Base-by-base conservation (phyloP, 2,797 vertebrate species). In the Coluber constrictor region DNA sequence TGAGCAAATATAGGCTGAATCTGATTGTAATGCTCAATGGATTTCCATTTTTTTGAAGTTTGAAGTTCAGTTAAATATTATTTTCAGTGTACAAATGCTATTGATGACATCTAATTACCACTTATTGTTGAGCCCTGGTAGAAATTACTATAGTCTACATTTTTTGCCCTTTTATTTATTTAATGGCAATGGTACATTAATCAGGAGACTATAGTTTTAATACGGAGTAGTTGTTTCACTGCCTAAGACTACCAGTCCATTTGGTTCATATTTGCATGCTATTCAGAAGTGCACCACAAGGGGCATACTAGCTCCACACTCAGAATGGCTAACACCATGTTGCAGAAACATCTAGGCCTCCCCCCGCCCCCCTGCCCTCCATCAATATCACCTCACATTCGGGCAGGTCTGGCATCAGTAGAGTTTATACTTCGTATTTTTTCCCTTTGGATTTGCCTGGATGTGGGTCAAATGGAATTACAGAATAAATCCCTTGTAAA, bases 401-500 rank as follows among this genome's bases (percentile, higher is more conserved):
- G 5, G n/a, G n/a, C n/a, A 70, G n/a, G 66, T 37, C 66, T 1
- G 6, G 66, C 66, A 74, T 74, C 66, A 18, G 66, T 74, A 74
- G 15, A 3, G 3, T 37, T 74, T 74, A n/a, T 74, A 74, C 66
- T 18, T 74, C 1, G 4, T 18, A 7, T 32, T 74, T 74, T 66
- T 13, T 8, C 0, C 37, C 60, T 55, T 87, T 66, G n/a, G 47
- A 29, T 92, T 6, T 5, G 86, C 0, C 27, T 6, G 3, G 0
- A 59, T 92, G 66, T 83, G 10, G 63, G 23, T 63, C 88, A 79
- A 74, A 43, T 0, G 55, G 60, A 89, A 51, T 43, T 86, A 32
- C 88, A 93, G 70, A 90, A 43, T 27, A 92, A 25, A 57, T 7
- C 20, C 3, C 90, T 83, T 90, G 23, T 32, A 55, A 95, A 87